These are phyloP conservation scores for Pseudochirops cupreus DNA, from an alignment of 2,797 vertebrate species.

Conservation along the genomic window DNA sequence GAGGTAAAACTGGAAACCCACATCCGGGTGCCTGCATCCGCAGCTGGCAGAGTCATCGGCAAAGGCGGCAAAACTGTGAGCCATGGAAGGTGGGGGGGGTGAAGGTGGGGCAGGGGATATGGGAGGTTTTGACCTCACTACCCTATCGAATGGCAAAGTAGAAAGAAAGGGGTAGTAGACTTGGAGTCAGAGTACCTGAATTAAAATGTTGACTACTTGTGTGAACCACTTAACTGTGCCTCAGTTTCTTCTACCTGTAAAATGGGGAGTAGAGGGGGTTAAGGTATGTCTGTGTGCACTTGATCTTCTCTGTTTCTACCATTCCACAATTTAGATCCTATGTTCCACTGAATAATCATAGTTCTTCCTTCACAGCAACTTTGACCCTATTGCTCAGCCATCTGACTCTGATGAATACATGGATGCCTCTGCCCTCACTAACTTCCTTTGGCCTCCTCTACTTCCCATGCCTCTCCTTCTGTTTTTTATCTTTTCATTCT, in stretches of 20 bases:
- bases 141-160: background rate
- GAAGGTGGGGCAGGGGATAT: background rate
- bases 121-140: background rate
- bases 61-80: slow-evolving; percentile 98
- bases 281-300: background rate
- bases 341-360: background rate
- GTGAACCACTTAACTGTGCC: background rate
- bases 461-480: background rate
- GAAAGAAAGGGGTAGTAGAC: background rate
- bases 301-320: background rate
- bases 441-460: background rate
- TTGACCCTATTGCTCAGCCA: background rate
- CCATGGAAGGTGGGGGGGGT: background rate
- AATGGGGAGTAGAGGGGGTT: background rate
- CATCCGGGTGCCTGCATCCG: slow-evolving; percentile 96
- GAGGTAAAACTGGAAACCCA: slow-evolving; percentile 98
- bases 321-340: background rate
- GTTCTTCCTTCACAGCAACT: background rate
- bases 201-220: background rate
- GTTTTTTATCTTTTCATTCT: background rate
- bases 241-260: background rate
- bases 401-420: background rate
- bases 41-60: slow-evolving; percentile 95
- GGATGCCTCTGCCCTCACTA: background rate
- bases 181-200: background rate